phyloP scores from a whole-genome alignment of 1,140 invertebrate species.

The Halesus radiatus region DNA sequence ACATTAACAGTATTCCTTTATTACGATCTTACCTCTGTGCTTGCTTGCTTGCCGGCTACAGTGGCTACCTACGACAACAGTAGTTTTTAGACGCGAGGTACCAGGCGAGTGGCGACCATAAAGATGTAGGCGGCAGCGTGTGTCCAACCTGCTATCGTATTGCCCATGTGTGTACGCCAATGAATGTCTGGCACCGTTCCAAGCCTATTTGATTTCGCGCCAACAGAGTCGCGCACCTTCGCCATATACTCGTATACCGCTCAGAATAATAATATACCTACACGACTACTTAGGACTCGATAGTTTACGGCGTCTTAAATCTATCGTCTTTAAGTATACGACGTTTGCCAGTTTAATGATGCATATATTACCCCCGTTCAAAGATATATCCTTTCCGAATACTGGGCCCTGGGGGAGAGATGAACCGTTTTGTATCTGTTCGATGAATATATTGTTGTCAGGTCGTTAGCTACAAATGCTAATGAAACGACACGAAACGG shows the following conservation, averaged over 20 bases:
- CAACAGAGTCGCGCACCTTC: slow-evolving; percentile 49
- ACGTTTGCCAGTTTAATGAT: slow-evolving; percentile 53
- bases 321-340: slow-evolving; percentile 54
- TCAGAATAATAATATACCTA: slow-evolving; percentile 24
- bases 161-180: slow-evolving; percentile 49
- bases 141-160: slow-evolving; percentile 40
- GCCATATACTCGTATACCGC: slow-evolving; percentile 16
- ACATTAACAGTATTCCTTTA: slow-evolving; percentile 4
- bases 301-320: slow-evolving; percentile 57
- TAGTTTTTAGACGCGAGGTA: slow-evolving; percentile 36
- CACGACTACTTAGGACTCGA: slow-evolving; percentile 55
- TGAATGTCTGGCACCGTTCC: slow-evolving; percentile 53
- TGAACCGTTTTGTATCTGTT: slow-evolving; percentile 12
- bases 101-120: background rate
- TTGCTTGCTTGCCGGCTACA: no score
- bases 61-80: slow-evolving; percentile 12
- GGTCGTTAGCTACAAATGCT: slow-evolving; percentile 10
- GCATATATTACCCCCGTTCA: slow-evolving; percentile 49
- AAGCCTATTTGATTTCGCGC: slow-evolving; percentile 56
- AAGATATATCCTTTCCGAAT: slow-evolving; percentile 15
- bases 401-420: slow-evolving; percentile 11
- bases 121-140: slow-evolving; percentile 25
- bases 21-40: background rate
- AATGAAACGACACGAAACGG: background rate
- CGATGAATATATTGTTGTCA: slow-evolving; percentile 14